Base-by-base conservation (phyloP, 2,888 invertebrate genomes). In the Polyommatus icarus region DNA sequence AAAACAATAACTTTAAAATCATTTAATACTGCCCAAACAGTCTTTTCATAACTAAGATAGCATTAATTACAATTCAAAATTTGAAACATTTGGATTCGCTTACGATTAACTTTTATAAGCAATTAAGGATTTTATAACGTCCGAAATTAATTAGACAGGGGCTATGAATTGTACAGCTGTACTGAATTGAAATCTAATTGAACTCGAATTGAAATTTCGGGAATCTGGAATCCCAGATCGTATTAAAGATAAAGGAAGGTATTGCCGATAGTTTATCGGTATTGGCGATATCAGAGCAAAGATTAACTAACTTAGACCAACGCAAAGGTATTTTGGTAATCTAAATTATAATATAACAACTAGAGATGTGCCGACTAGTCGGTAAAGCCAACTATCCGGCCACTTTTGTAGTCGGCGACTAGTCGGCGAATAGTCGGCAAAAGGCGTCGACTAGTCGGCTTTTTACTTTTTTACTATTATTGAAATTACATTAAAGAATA, bases 71-170 rank as follows among this genome's bases (percentile, higher is more conserved):
- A 5, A 67, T 29, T 61, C 24, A 61, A 20, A 40, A 46, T 71
- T 46, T 20, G 40, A 40, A 72, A 24, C 46, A 46, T 46, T 40
- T 24, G 12, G 12, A 40, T 8, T 20, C 73, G 73, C 73, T 24
- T 46, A 46, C 24, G 40, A 46, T 20, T 46, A 73, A 73, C 73
- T 73, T 73, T 73, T 46, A 73, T 73, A 46, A 73, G 73, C 73
- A 73, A 73, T 73, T 73, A 87, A 84, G 85, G 85, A 87, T 87
- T 86, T 87, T 88, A 89, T 87, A 87, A 87, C 87, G 87, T 87
- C 85, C 84, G 83, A 89, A 90, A 90, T 90, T 91, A 91, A 91
- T 91, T 90, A 89, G 87, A 86, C 84, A 87, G 86, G 87, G 84
- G 83, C 85, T 84, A 87, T 89, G 89, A 90, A 90, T 91, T 80